Evolutionary conservation across 2,797 vertebrate species (phyloP).

Genomic region (Aldrovandia affinis): DNA sequence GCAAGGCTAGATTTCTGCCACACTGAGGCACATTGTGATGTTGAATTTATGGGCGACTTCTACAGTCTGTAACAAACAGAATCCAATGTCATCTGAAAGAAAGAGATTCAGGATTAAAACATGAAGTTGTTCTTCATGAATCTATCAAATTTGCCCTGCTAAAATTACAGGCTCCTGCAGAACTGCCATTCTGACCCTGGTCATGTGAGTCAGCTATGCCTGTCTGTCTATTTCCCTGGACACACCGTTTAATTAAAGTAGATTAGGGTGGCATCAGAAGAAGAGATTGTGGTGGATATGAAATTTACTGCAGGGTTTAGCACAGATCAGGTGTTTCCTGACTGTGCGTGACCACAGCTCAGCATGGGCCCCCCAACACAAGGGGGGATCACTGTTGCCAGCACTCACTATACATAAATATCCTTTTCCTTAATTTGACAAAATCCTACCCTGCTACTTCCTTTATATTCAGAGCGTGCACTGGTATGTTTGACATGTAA

Average conservation of each 20-base stretch:
- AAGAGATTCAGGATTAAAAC: slow-evolving; percentile 15
- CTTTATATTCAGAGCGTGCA: no score
- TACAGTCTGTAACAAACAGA: neutral
- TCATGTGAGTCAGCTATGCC: neutral
- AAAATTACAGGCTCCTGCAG: neutral
- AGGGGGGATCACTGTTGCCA: no score
- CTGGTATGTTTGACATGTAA: no score
- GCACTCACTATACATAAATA: no score
- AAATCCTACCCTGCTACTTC: no score
- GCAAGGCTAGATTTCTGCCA: no score
- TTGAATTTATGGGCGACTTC: neutral
- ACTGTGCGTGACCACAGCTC: no score
- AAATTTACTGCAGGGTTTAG: slow-evolving; percentile 6
- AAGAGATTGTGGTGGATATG: slow-evolving; percentile 17
- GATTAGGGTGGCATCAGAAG: slow-evolving; percentile 16
- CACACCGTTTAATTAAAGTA: slow-evolving; percentile 15
- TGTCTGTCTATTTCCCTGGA: slow-evolving; percentile 20
- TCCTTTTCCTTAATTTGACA: no score
- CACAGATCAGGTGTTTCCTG: neutral
- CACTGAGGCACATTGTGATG: no score
- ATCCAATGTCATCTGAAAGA: neutral
- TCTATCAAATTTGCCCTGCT: neutral
- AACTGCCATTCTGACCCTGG: neutral
- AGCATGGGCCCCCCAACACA: no score
- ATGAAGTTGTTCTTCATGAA: slow-evolving; percentile 1